Conservation (phyloP, 2,113 vertebrate species). For the Dolichallabes microphthalmus region DNA sequence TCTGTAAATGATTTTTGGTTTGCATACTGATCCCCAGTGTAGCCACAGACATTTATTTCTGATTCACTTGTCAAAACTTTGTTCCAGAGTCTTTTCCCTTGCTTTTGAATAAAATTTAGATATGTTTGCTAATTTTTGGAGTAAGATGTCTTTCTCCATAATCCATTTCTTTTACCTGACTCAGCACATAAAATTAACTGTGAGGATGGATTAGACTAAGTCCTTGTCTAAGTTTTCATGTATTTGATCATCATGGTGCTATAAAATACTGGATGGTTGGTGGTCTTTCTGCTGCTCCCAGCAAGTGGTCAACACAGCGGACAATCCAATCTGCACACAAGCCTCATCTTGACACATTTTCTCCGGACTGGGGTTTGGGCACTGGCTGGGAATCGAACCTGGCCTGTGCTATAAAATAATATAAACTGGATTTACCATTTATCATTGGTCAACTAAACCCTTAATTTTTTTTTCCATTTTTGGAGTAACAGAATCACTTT, state of each 20-base stretch:
- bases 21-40: background rate
- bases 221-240: background rate
- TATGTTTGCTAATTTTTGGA: background rate
- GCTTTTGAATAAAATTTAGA: background rate
- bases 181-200: background rate
- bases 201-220: background rate
- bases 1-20: background rate
- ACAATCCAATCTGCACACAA: too few relatives aligned
- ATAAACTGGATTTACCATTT: background rate
- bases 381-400: too few relatives aligned
- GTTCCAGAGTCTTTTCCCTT: background rate
- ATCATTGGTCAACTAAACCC: background rate
- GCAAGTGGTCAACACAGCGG: too few relatives aligned
- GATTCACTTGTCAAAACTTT: constrained; percentile 3
- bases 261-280: background rate
- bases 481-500: background rate
- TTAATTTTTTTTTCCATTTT: background rate
- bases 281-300: too few relatives aligned
- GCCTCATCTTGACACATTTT: too few relatives aligned
- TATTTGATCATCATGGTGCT: background rate
- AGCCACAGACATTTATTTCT: background rate
- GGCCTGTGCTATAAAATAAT: too few relatives aligned
- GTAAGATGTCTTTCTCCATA: background rate
- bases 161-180: background rate
- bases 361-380: too few relatives aligned